Percentiles rank a stretch among this genome's conserved stretches.
These are phyloP conservation scores for Scrobipalpa costella DNA, from an alignment of 2,888 invertebrate species.

Conservation along the genomic window DNA sequence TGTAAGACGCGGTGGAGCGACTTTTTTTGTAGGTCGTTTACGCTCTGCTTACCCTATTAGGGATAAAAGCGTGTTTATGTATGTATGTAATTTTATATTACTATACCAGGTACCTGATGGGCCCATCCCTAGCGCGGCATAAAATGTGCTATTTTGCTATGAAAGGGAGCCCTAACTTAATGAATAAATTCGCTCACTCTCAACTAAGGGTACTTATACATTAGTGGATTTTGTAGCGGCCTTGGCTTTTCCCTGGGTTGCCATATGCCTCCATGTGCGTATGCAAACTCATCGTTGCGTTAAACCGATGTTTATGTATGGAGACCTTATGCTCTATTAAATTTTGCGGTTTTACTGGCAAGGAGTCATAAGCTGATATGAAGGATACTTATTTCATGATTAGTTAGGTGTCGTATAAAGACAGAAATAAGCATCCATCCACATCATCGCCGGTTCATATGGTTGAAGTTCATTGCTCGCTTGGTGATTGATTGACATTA, in stretches of 20 bases:
- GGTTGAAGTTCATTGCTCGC: too few species aligned
- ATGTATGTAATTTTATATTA: too few species aligned
- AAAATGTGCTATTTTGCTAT: slow-evolving; percentile 32
- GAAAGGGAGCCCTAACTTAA: slow-evolving; percentile 37
- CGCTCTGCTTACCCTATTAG: too few species aligned
- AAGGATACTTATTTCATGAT: too few species aligned
- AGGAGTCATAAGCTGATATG: not conserved
- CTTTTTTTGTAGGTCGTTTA: too few species aligned
- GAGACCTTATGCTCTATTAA: slow-evolving; percentile 1
- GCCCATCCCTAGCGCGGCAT: not conserved
- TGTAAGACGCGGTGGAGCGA: too few species aligned
- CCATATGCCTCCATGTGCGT: slow-evolving; percentile 8
- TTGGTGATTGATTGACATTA: too few species aligned
- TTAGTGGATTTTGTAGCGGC: slow-evolving; percentile 3
- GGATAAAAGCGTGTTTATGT: too few species aligned
- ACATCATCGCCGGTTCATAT: too few species aligned
- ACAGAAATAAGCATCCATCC: too few species aligned
- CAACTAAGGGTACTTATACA: slow-evolving; percentile 13
- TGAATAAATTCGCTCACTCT: slow-evolving; percentile 45
- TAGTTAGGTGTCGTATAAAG: too few species aligned
- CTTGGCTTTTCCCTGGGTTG: not conserved
- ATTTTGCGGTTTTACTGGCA: slow-evolving; percentile 1
- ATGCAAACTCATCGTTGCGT: slow-evolving; percentile 5
- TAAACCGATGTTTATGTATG: slow-evolving; percentile 13
- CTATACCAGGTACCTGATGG: not conserved